A percentile compares a stretch with the other conserved stretches of the same genome.
Conservation (phyloP, 1,140 invertebrate genomes). For the Drosophila bocki region DNA sequence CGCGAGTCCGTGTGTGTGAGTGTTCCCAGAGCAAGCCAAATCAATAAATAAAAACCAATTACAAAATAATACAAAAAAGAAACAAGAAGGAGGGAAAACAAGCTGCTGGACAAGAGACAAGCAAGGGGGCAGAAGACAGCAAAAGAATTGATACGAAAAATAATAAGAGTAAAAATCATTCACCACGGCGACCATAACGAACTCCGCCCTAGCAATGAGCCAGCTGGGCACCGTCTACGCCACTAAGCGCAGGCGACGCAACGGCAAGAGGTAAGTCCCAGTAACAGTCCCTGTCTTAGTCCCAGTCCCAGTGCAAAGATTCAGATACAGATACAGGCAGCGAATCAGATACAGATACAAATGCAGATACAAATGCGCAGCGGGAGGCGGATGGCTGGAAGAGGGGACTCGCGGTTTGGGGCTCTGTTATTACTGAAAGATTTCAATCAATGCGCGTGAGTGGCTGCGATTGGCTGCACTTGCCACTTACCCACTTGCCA, state of each 20-base stretch:
- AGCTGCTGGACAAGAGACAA: conserved; percentile 20
- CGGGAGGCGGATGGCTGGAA: conserved; percentile 32
- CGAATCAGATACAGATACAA: conserved; percentile 19
- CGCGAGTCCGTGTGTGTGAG: conserved; percentile 30
- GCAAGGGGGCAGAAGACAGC: conserved; percentile 18
- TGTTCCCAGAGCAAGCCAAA: conserved; percentile 56
- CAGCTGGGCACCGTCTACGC: conserved; percentile 97
- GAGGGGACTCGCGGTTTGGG: conserved; percentile 9
- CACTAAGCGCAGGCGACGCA: conserved; percentile 95
- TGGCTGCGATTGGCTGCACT: conserved; percentile 50
- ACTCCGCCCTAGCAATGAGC: conserved; percentile 88
- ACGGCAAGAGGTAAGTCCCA: conserved; percentile 94
- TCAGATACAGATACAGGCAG: conserved; percentile 29
- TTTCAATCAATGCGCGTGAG: conserved; percentile 74
- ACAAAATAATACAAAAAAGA: conserved; percentile 55
- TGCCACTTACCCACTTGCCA: conserved; percentile 57
- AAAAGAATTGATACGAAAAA: conserved; percentile 45
- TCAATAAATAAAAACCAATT: conserved; percentile 78
- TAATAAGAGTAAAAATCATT: conserved; percentile 71
- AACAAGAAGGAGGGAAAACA: conserved; percentile 15
- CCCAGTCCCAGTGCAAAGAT: conserved; percentile 49
- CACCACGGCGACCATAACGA: conserved; percentile 85
- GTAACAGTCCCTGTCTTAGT: conserved; percentile 45
- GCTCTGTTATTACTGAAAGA: conserved; percentile 64
- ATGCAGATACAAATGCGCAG: conserved; percentile 41